These are phyloP conservation scores for Acanthurus leucopareius DNA, from an alignment of 2,797 vertebrate species.

Conservation along the genomic window DNA sequence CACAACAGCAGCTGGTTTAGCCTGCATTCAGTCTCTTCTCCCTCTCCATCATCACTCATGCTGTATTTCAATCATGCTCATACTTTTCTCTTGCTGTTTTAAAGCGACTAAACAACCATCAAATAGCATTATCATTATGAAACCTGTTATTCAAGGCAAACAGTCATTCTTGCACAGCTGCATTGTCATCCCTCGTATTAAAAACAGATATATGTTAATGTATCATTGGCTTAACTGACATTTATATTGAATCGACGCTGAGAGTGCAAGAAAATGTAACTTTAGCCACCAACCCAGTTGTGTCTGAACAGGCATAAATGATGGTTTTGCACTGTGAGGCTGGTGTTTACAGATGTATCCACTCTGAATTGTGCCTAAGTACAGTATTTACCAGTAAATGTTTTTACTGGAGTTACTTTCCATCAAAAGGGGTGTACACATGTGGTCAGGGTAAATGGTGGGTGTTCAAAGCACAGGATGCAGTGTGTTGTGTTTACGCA, in stretches of 20 bases:
- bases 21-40: neutral
- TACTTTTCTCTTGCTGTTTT: neutral
- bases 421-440: neutral
- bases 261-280: neutral
- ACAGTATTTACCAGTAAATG: neutral
- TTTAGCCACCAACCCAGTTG: neutral
- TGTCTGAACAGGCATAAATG: neutral
- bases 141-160: neutral
- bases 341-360: neutral
- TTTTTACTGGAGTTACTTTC: neutral
- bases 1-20: conserved; percentile 1
- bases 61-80: neutral
- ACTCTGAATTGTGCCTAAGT: neutral
- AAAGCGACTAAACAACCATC: neutral
- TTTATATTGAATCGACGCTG: neutral
- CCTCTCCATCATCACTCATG: too few relatives aligned
- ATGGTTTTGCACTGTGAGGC: neutral
- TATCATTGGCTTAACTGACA: neutral
- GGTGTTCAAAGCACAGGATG: neutral
- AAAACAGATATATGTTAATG: neutral
- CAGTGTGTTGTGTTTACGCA: neutral
- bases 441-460: neutral
- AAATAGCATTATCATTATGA: neutral
- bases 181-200: too few relatives aligned
- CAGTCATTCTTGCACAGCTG: neutral